Conservation (phyloP, 1,140 invertebrate genomes). For the Lerema accius region DNA sequence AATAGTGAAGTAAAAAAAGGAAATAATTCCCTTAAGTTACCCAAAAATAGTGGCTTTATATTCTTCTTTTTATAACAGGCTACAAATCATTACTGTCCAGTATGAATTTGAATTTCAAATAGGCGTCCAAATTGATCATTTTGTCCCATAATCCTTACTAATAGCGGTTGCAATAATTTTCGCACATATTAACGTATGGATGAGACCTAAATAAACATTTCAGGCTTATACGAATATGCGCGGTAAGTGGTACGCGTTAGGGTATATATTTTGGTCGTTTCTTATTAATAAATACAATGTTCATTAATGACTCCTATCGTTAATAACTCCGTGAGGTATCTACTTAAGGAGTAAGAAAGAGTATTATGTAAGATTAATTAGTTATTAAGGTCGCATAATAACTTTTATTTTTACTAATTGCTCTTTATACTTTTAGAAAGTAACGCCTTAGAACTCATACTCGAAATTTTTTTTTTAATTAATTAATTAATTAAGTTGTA, state of each 20-base stretch:
- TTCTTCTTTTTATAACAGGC: too few species aligned
- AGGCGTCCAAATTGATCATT: background rate
- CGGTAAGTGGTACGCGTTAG: background rate
- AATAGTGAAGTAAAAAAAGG: too few species aligned
- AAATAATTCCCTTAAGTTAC: too few species aligned
- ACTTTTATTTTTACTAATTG: too few species aligned
- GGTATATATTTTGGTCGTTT: background rate
- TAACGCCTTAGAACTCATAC: too few species aligned
- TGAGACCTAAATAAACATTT: slow-evolving; percentile 1
- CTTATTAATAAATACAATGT: background rate
- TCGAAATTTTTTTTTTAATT: too few species aligned
- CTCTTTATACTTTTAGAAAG: too few species aligned
- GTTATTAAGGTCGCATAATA: too few species aligned
- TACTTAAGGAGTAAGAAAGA: background rate
- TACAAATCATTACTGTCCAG: too few species aligned
- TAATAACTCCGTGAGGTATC: background rate
- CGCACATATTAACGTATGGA: background rate
- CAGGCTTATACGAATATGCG: background rate
- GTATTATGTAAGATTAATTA: too few species aligned
- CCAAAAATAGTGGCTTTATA: too few species aligned
- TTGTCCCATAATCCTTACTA: slow-evolving; percentile 2
- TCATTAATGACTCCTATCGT: background rate
- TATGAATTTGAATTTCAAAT: background rate
- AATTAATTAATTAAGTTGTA: too few species aligned
- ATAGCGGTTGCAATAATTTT: slow-evolving; percentile 2